A percentile compares a stretch with the other conserved stretches of the same genome.
phyloP scores from a whole-genome alignment of 2,797 vertebrate species.

The Mormyrops attenuatus region DNA sequence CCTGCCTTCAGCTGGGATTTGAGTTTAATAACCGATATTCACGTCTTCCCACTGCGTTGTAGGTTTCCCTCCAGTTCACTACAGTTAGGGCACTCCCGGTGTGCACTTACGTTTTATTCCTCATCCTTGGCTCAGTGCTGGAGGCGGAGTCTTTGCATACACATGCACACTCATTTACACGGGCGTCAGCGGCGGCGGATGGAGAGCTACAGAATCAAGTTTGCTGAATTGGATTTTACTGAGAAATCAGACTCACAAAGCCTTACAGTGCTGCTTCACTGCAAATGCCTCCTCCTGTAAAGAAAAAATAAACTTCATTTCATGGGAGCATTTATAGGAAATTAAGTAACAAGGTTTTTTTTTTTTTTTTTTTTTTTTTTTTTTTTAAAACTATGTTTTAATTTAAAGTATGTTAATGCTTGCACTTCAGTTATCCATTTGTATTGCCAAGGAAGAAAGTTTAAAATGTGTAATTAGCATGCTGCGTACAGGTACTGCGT shows the following conservation, averaged over 20 bases:
- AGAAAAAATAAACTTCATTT: conserved; percentile 32
- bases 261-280: conserved; percentile 49
- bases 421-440: conserved; percentile 53
- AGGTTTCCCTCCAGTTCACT: neutral
- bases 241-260: conserved; percentile 30
- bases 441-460: conserved; percentile 47
- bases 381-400: conserved; percentile 28
- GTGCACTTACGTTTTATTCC: neutral
- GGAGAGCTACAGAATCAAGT: conserved; percentile 30
- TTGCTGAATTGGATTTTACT: conserved; percentile 8
- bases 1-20: neutral
- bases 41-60: neutral
- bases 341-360: conserved; percentile 41
- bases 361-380: conserved; percentile 24
- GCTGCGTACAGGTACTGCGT: conserved; percentile 52
- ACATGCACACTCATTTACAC: conserved; percentile 34
- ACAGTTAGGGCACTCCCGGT: neutral
- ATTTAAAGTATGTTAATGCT: conserved; percentile 52
- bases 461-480: conserved; percentile 54
- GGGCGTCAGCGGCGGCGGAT: conserved; percentile 41
- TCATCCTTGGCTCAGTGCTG: conserved; percentile 26
- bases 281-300: conserved; percentile 41
- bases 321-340: conserved; percentile 47
- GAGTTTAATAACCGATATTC: neutral
- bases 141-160: conserved; percentile 36